Base-by-base conservation (phyloP, 2,888 invertebrate species). In the Rhagium mordax region DNA sequence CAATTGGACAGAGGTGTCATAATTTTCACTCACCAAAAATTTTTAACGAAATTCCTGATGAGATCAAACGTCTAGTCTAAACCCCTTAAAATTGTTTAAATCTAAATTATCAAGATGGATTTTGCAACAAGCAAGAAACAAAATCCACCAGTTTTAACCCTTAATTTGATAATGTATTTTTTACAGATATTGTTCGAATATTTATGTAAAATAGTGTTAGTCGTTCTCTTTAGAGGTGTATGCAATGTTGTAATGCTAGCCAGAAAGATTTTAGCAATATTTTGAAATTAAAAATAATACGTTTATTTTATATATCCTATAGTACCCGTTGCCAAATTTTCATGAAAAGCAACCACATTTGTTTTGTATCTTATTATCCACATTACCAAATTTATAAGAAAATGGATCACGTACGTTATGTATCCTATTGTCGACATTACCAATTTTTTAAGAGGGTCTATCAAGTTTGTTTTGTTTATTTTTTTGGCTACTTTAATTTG, bases 271-370 rank as follows among this genome's bases (percentile, higher is more conserved):
- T 20, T 48, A 8, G 62, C 24, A 18, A 65, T 51, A 49, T 65
- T 65, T 65, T 65, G 65, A 20, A 65, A 33, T 15, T 16, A 65
- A 24, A 65, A 65, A 65, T 49, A 53, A 53, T 27, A 65, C 51
- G n/a, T 53, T 18, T 21, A 51, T 55, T 29, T 55, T 66, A 29
- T 55, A 33, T 60, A n/a, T n/a, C n/a, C n/a, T n/a, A n/a, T n/a
- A n/a, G n/a, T n/a, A 59, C 59, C 13, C 59, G 13, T 48, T 10
- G 48, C 48, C 48, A 48, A 48, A 48, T 49, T 49, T 65, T 24
- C 13, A 65, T 49, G 29, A 49, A n/a, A 65, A 65, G 18, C 10
- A 10, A 27, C 33, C 49, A 59, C 59, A 59, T 24, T 24, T 59
- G 3, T 59, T 60, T 60, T 60, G 60, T 60, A 61, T 61, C 61